Conservation (phyloP, 1,140 invertebrate genomes). For the Lordiphosa clarofinis region DNA sequence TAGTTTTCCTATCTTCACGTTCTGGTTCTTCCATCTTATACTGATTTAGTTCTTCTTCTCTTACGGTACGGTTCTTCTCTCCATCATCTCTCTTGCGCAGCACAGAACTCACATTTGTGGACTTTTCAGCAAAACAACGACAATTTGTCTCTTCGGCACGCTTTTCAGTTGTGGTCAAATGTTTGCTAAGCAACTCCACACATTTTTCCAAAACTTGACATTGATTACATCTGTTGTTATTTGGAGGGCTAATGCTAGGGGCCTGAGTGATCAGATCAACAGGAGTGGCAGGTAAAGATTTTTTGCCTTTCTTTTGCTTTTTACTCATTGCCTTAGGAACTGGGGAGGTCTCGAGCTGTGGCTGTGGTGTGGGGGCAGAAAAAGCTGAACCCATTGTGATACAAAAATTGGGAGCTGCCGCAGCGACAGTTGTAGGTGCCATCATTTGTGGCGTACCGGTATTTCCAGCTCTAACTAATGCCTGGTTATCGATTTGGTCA, state of each 20-base stretch:
- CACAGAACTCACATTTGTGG: slow-evolving; percentile 1
- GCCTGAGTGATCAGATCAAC: no score
- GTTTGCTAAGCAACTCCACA: slow-evolving; percentile 11
- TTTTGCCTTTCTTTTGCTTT: neutral
- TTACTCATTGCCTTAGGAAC: neutral
- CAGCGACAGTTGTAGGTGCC: neutral
- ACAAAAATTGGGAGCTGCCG: neutral
- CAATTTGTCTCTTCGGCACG: neutral
- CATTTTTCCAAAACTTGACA: slow-evolving; percentile 7
- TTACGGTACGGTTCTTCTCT: neutral
- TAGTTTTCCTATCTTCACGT: no score
- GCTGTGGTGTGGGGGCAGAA: neutral
- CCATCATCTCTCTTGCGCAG: neutral
- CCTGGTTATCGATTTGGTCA: neutral
- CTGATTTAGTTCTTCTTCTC: no score
- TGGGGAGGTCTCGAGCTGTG: neutral
- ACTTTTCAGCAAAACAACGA: slow-evolving; percentile 21
- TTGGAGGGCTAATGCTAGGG: no score
- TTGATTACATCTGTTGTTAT: no score
- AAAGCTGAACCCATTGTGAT: slow-evolving; percentile 3
- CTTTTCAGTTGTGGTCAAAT: neutral
- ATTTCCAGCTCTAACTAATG: neutral
- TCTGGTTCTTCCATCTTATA: no score
- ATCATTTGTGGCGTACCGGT: neutral
- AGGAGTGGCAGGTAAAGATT: no score